Evolutionary conservation across 2,113 vertebrate genomes (phyloP), one percentile per base, ranked within the genome.

Genomic region (Epinephelus lanceolatus): DNA sequence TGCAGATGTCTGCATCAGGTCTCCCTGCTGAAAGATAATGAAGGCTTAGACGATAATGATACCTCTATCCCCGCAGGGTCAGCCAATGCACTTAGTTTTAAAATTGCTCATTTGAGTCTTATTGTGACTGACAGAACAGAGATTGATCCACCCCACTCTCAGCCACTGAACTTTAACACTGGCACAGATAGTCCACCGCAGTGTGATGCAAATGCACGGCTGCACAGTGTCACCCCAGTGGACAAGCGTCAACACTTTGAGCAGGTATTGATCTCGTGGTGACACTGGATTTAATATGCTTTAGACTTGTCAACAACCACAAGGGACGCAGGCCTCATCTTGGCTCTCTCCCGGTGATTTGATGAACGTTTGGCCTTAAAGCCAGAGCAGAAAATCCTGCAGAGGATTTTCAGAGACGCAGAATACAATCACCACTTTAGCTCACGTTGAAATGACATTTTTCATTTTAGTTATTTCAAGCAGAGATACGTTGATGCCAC

Each of bases 211-310:
- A 89, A 94, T 93, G 85, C 78, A 80, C 65, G 51, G 74, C 86
- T 75, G 71, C 90, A 42, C 76, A 67, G 63, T 14, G 49, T 83
- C 88, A 70, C 73, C 68, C 61, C 66, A 30, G 81, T 47, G 85
- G 89, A 89, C 88, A 66, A 83, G 85, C 84, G 73, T 91, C 90
- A 87, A 80, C 87, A 71, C 87, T 88, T 86, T 91, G 80, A 89
- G 90, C 62, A 7, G 17, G 56, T 91, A 94, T 94, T 69, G 94
- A 94, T 95, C 90, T 89, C 45, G 52, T 51, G 68, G 80, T 78
- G 76, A 85, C 89, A 88, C 90, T 91, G 90, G 90, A 92, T 94
- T 94, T 94, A 93, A 93, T 90, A 80, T 71, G 89, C 86, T 91
- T 87, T 89, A 63, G 71, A 80, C 79, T 84, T 91, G 89, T 94